Base-by-base conservation (phyloP, 2,113 vertebrate species). In the Pteronura brasiliensis region DNA sequence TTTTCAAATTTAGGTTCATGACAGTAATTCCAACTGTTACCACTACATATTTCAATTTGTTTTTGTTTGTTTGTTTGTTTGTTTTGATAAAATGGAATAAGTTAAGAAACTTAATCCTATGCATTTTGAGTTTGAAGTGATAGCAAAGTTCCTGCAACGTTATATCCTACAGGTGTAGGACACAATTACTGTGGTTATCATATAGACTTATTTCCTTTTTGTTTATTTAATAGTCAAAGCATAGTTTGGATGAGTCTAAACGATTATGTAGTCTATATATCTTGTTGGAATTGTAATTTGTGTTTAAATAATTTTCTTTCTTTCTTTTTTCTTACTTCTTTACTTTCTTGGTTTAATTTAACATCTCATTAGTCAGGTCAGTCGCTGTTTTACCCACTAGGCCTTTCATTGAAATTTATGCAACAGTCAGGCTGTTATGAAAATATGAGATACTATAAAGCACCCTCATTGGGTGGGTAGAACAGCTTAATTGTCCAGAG, bases 331-430 rank as follows among this genome's bases (percentile, higher is more conserved):
- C 39, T 21, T 69, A n/a, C 55, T 47, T 74, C 11, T 36, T 93
- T 95, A 27, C 79, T 95, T 87, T 77, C 27, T 29, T 77, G 29
- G 9, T 91, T 97, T 96, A 81, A 96, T 91, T 97, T 96, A 81
- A 96, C 7, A 67, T 93, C 93, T 97, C 55, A 88, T 97, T 47
- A 88, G 44, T 72, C n/a, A 29, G 39, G 27, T 47, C 27, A 82
- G 39, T 87, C 63, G 84, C 92, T 87, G 65, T 84, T 96, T 44
- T 39, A 95, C 18, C 80, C 94, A 83, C 55, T 94, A 21, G 79
- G 65, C 11, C 44, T 93, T 97, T 90, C 79, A 77, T 97, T 98
- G 98, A 88, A 86, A 95, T 95, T 96, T 95, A 87, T 39, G 55
- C 93, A 88, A 96, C 5, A 23, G 55, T 77, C 87, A 11, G 65